Conservation (phyloP, 2,797 vertebrate genomes). For the Erethizon dorsatum region DNA sequence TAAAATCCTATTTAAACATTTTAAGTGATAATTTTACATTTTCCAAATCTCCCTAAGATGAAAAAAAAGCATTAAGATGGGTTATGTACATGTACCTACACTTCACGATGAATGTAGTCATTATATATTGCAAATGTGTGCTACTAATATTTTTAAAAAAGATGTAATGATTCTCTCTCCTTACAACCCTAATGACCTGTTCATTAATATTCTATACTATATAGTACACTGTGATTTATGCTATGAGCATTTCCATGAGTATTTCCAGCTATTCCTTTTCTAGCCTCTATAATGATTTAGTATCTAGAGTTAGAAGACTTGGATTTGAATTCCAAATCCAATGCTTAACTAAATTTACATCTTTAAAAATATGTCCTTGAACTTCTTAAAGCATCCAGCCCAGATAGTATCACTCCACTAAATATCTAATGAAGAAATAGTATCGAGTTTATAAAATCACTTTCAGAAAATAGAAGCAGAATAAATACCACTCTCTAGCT, state of each 20-base stretch:
- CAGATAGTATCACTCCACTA: background rate
- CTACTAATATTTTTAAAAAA: background rate
- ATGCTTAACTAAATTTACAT: background rate
- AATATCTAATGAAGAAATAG: background rate
- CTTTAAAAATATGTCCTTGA: background rate
- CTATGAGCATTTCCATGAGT: background rate
- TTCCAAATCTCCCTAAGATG: background rate
- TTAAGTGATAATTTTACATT: conserved; percentile 18
- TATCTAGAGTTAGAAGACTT: background rate
- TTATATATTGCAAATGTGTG: background rate
- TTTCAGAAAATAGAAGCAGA: background rate
- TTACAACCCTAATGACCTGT: background rate
- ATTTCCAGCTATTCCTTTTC: background rate
- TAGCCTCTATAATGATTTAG: background rate
- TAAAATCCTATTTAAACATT: background rate
- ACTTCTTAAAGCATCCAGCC: background rate
- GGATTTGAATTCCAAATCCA: background rate
- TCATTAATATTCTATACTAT: background rate
- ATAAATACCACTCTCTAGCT: background rate
- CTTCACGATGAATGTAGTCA: background rate
- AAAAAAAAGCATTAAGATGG: background rate
- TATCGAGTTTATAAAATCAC: background rate
- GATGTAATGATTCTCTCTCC: background rate
- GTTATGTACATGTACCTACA: background rate
- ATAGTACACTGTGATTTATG: background rate